Percentiles rank a stretch among this genome's conserved stretches.
These are phyloP conservation scores for Opisthocomus hoazin DNA, from an alignment of 2,113 vertebrate genomes.

Conservation along the genomic window DNA sequence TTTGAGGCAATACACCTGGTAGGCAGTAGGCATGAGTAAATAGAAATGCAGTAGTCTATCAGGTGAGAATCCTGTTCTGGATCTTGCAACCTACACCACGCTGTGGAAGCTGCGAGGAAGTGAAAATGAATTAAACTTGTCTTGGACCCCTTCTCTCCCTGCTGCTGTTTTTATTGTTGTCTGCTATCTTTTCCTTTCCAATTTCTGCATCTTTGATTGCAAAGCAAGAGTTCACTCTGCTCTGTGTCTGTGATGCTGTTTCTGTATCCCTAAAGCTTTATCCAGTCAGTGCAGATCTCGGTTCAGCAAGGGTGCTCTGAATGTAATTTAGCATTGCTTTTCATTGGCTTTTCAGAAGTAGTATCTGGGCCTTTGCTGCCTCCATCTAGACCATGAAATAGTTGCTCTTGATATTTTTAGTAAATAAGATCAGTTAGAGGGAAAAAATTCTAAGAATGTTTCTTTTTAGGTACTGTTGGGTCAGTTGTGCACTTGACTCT, in stretches of 20 bases:
- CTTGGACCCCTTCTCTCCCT: background rate
- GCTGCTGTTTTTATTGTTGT: background rate
- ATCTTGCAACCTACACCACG: background rate
- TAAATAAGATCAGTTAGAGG: background rate
- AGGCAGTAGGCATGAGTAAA: background rate
- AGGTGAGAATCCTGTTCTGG: background rate
- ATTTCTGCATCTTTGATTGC: background rate
- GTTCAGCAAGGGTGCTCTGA: background rate
- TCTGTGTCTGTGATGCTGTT: background rate
- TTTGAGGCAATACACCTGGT: background rate
- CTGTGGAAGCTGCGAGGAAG: background rate
- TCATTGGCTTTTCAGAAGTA: background rate
- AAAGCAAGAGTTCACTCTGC: background rate
- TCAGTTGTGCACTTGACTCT: background rate
- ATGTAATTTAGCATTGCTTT: background rate
- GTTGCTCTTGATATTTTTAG: background rate
- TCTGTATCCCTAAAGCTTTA: background rate
- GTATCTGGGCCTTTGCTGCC: background rate
- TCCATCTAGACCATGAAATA: background rate
- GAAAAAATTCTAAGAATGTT: background rate
- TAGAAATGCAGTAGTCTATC: background rate
- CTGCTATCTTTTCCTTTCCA: background rate
- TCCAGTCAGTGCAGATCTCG: background rate
- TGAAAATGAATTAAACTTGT: background rate
- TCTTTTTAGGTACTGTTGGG: background rate